These are phyloP conservation scores for Zaprionus lineosus DNA, from an alignment of 2,888 invertebrate species.

Conservation along the genomic window DNA sequence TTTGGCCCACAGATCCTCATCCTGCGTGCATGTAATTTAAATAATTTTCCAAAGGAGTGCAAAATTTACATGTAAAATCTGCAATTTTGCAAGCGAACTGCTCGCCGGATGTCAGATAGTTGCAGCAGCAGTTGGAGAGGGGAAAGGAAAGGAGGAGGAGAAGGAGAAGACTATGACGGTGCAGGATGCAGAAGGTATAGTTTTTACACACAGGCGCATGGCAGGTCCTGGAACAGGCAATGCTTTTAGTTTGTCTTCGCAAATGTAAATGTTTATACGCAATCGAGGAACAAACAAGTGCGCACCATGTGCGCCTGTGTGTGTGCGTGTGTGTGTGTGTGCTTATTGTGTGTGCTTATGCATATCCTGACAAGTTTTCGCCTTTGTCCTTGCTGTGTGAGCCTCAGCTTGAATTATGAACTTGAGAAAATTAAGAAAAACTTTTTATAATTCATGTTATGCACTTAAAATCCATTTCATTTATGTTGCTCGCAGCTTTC, in stretches of 20 bases:
- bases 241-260: slow-evolving; percentile 69
- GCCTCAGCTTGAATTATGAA: slow-evolving; percentile 66
- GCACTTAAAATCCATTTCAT: slow-evolving; percentile 59
- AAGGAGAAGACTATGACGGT: neutral
- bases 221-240: slow-evolving; percentile 20
- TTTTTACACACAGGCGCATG: slow-evolving; percentile 3
- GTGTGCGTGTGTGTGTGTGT: neutral
- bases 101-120: slow-evolving; percentile 18
- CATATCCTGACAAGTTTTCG: slow-evolving; percentile 18
- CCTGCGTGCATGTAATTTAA: slow-evolving; percentile 59
- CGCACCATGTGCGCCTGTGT: slow-evolving; percentile 26
- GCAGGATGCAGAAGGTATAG: slow-evolving; percentile 1
- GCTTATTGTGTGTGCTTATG: neutral
- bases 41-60: slow-evolving; percentile 71
- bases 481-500: slow-evolving; percentile 5
- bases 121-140: slow-evolving; percentile 12
- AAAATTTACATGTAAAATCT: slow-evolving; percentile 74
- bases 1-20: neutral
- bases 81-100: slow-evolving; percentile 50
- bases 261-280: slow-evolving; percentile 72
- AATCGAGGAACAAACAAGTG: slow-evolving; percentile 70
- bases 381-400: slow-evolving; percentile 37
- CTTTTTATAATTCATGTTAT: slow-evolving; percentile 72
- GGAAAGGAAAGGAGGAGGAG: neutral
- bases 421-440: slow-evolving; percentile 67